Percentiles rank a stretch among this genome's conserved stretches.
Conservation (phyloP, 2,888 invertebrate genomes). For the Serrognathus titanus region DNA sequence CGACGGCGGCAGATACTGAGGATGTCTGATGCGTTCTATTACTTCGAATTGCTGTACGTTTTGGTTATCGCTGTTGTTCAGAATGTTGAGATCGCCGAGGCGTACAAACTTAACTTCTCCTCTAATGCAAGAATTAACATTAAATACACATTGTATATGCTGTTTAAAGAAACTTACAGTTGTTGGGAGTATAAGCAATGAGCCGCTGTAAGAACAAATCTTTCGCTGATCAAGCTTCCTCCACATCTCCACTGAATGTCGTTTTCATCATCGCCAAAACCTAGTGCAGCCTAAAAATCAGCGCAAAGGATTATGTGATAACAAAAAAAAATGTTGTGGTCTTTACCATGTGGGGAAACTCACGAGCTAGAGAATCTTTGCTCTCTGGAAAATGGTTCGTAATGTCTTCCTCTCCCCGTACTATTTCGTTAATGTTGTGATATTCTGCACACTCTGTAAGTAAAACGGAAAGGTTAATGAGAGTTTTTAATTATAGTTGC, state of each 20-base stretch:
- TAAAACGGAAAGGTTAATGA: too few species aligned
- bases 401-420: too few species aligned
- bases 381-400: too few species aligned
- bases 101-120: constrained; percentile 41
- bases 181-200: constrained; percentile 53
- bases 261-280: constrained; percentile 31
- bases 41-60: constrained; percentile 39
- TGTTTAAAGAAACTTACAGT: constrained; percentile 22
- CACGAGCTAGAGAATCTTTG: too few species aligned
- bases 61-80: constrained; percentile 24
- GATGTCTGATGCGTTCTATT: constrained; percentile 41
- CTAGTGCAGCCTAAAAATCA: constrained; percentile 36
- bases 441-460: too few species aligned
- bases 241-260: constrained; percentile 59
- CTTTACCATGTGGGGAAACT: too few species aligned
- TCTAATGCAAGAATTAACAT: constrained; percentile 31
- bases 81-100: constrained; percentile 48
- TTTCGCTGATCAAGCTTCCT: constrained; percentile 62
- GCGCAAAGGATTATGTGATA: neutral
- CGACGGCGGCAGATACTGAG: constrained; percentile 41
- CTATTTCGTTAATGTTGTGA: too few species aligned
- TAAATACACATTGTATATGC: too few species aligned
- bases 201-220: constrained; percentile 65
- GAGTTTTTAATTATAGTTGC: too few species aligned
- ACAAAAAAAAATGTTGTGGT: too few species aligned